Evolutionary conservation across 2,797 vertebrate genomes (phyloP).

Genomic region (Protonibea diacanthus): DNA sequence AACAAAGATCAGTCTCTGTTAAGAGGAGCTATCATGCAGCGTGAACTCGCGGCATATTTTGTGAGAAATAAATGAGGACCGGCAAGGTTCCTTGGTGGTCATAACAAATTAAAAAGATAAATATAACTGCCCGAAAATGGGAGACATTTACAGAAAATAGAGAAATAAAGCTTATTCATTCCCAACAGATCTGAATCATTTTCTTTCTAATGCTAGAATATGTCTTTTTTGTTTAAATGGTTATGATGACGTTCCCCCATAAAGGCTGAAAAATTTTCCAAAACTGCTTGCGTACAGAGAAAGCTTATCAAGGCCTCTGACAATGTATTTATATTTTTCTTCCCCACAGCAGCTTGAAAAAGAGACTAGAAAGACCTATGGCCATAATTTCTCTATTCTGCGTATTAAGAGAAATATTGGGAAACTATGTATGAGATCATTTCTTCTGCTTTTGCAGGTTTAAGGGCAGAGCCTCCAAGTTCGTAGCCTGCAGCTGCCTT

Average conservation of each 20-base stretch:
- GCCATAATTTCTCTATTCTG: not conserved
- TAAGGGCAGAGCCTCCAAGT: not conserved
- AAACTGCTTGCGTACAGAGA: not conserved
- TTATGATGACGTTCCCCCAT: not conserved
- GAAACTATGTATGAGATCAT: not conserved
- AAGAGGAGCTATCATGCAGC: not conserved
- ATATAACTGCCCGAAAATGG: not conserved
- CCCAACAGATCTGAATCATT: not conserved
- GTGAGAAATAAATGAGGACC: constrained; percentile 20
- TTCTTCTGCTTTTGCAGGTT: not conserved
- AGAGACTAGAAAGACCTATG: not conserved
- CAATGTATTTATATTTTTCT: constrained; percentile 1
- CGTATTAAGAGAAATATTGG: not conserved
- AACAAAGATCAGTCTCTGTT: not conserved
- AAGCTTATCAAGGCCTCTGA: not conserved
- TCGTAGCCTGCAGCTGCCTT: not conserved
- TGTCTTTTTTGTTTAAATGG: not conserved
- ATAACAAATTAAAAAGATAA: constrained; percentile 8
- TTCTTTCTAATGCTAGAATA: not conserved
- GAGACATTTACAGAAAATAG: not conserved
- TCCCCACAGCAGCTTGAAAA: not conserved
- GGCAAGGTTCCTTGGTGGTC: not conserved
- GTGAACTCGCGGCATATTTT: constrained; percentile 6
- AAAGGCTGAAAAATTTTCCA: not conserved
- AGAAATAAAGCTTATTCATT: constrained; percentile 6